Evolutionary conservation across 2,888 invertebrate species (phyloP).

Genomic region (Platerodrilus igneus): DNA sequence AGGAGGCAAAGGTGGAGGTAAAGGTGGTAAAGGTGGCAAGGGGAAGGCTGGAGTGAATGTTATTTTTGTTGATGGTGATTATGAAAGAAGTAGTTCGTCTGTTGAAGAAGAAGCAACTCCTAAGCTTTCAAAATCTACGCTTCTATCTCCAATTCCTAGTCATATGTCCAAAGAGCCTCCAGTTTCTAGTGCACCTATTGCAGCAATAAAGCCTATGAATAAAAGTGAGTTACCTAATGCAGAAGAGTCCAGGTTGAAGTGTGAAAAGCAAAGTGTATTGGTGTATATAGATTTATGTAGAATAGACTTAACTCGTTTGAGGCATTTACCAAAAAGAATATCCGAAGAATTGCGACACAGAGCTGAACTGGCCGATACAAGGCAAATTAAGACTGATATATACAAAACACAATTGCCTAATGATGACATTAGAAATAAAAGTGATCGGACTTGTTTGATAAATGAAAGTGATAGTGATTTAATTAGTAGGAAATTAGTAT

Average conservation of each 20-base stretch:
- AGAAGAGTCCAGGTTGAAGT: slow-evolving; percentile 12
- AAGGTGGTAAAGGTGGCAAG: slow-evolving; percentile 61
- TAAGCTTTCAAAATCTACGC: slow-evolving; percentile 35
- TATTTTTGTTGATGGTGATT: slow-evolving; percentile 62
- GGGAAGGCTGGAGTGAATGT: slow-evolving; percentile 61
- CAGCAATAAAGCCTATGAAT: slow-evolving; percentile 39
- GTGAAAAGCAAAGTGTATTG: slow-evolving; percentile 18
- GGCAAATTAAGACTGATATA: slow-evolving; percentile 38
- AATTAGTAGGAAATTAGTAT: slow-evolving; percentile 21
- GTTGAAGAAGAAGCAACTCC: slow-evolving; percentile 43
- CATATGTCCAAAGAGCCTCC: slow-evolving; percentile 28
- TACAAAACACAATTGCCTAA: slow-evolving; percentile 14
- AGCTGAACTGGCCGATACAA: slow-evolving; percentile 50
- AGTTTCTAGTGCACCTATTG: slow-evolving; percentile 28
- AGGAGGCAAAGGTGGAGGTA: slow-evolving; percentile 65
- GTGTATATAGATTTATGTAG: slow-evolving; percentile 41
- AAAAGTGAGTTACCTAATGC: slow-evolving; percentile 47
- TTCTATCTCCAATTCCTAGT: slow-evolving; percentile 38
- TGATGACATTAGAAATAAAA: slow-evolving; percentile 25
- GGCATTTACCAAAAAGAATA: slow-evolving; percentile 39
- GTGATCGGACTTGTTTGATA: slow-evolving; percentile 27
- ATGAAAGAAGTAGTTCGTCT: slow-evolving; percentile 48
- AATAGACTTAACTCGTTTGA: slow-evolving; percentile 47
- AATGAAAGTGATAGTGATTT: slow-evolving; percentile 30
- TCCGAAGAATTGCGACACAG: slow-evolving; percentile 51